Evolutionary conservation across 2,113 vertebrate genomes (phyloP), one percentile per base, ranked within the genome.

Genomic region (Chaetura pelagica): DNA sequence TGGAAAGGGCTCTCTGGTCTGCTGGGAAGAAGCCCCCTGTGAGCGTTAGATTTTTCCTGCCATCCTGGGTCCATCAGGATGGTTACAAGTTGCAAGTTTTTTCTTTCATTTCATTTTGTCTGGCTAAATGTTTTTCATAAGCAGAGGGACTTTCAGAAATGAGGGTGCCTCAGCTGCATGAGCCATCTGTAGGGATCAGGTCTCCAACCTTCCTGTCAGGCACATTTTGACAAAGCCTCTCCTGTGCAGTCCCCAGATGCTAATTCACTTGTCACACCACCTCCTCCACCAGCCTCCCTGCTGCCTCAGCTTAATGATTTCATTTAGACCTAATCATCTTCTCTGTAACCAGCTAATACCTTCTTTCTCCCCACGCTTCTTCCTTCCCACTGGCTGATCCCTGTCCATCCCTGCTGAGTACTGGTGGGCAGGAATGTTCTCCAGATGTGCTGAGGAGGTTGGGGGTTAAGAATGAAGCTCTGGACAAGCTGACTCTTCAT

Each of bases 241-340:
- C 69, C 54, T 72, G 49, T 86, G 51, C 63, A 77, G 83, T 23
- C 42, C 12, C 68, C 59, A 81, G 51, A 67, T 88, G 83, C 72
- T 88, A 62, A 77, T 89, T 66, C 69, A 40, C 67, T 80, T 93
- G 40, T 88, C 79, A 48, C 0, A 0, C 22, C 35, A 51, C 63
- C 72, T 77, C 76, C 40, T 76, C 46, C 3, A 1, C 40, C 54
- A 79, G 49, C 46, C 62, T 90, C 75, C 58, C 66, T 80, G 46
- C 71, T 93, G 82, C 88, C 57, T 88, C 75, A 76, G 75, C 63
- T 86, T 94, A 92, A 92, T 80, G n/a, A 64, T 66, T 88, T 88
- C 7, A 2, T 77, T 95, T 85, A 80, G 77, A 77, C 48, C 42
- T 74, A 73, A 59, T 63, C 2, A 2, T 80, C 51, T 79, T 42